Percentiles rank a stretch among this genome's conserved stretches.
Evolutionary conservation across 2,797 vertebrate genomes (phyloP).

Genomic region (Aulostomus chinensis): DNA sequence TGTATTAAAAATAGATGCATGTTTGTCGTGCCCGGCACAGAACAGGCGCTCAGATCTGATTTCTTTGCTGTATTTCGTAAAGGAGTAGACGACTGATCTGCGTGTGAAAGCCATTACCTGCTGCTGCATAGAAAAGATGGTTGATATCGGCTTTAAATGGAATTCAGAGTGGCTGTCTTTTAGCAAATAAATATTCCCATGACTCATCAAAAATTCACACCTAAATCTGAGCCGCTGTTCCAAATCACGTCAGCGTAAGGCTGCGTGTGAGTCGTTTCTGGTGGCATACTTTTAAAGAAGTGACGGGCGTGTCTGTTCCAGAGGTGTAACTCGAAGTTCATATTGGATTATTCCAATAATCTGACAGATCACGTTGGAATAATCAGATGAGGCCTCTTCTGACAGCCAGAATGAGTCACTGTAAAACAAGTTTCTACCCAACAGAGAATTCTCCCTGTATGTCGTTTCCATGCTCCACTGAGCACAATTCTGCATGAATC

Average conservation of each 20-base stretch:
- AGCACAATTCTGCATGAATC: conserved; percentile 1
- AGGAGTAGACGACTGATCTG: conserved; percentile 35
- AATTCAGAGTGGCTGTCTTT: conserved; percentile 43
- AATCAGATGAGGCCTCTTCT: conserved; percentile 8
- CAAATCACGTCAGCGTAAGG: conserved; percentile 3
- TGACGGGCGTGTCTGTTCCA: conserved; percentile 17
- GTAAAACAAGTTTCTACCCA: too few species aligned
- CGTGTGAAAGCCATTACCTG: conserved; percentile 36
- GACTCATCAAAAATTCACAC: too few species aligned
- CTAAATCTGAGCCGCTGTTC: too few species aligned
- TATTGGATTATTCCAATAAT: conserved; percentile 22
- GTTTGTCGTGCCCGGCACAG: too few species aligned
- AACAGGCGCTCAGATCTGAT: conserved; percentile 27
- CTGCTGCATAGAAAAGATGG: conserved; percentile 42
- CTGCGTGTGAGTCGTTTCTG: background rate
- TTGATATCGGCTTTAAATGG: conserved; percentile 34
- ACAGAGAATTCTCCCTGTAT: conserved; percentile 1
- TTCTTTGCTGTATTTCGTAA: conserved; percentile 19
- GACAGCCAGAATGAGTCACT: too few species aligned
- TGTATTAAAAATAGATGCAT: conserved; percentile 21
- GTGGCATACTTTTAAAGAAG: background rate
- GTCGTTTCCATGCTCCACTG: conserved; percentile 5
- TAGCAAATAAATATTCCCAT: conserved; percentile 1
- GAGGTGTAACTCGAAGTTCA: conserved; percentile 17
- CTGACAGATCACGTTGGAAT: conserved; percentile 21